Conservation (phyloP, 2,113 vertebrate species). For the Telmatochromis sp. region DNA sequence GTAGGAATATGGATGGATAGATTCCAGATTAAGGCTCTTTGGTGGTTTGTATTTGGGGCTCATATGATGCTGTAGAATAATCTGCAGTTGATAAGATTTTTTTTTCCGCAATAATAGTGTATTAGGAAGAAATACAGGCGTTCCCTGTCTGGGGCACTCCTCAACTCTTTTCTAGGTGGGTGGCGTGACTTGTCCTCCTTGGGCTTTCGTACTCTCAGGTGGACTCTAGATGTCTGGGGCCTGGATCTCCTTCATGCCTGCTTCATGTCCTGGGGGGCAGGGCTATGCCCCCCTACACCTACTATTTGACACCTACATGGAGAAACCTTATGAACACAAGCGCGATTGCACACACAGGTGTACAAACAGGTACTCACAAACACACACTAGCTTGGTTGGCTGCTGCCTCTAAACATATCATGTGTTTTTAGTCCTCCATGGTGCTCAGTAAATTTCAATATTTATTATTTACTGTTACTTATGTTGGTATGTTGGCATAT, state of each 20-base stretch:
- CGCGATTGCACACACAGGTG: accelerated
- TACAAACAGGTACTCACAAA: neutral
- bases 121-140: neutral
- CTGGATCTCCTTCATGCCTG: neutral
- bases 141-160: neutral
- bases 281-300: neutral
- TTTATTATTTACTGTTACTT: neutral
- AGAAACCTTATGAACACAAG: accelerated
- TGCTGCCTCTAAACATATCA: neutral
- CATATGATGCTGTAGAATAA: neutral
- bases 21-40: neutral
- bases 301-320: neutral
- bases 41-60: neutral
- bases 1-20: accelerated
- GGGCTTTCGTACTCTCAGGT: accelerated
- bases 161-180: neutral
- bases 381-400: neutral
- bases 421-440: neutral
- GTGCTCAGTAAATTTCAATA: neutral
- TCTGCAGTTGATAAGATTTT: accelerated
- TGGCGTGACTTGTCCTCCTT: accelerated
- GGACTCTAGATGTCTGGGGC: neutral
- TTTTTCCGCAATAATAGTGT: accelerated
- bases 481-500: neutral
- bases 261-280: neutral